phyloP scores from a whole-genome alignment of 92 coral and sea anemone species.

The Porites cylindrica region DNA sequence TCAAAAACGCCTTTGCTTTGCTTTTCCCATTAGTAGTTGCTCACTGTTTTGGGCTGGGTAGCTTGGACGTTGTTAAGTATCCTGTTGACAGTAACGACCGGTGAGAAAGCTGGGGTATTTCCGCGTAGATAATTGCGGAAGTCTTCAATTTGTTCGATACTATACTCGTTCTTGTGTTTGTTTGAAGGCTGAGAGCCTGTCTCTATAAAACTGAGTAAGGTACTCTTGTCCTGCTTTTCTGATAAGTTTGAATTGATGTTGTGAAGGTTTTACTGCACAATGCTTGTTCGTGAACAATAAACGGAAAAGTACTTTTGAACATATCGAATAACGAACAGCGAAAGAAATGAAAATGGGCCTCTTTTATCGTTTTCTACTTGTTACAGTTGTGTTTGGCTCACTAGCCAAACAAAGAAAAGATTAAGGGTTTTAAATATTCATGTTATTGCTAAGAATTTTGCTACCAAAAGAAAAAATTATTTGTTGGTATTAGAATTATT shows the following conservation, averaged over 20 bases:
- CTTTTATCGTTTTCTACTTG: background rate
- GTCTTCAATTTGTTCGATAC: background rate
- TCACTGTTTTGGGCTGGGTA: background rate
- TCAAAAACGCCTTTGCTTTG: no score
- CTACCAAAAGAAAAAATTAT: no score
- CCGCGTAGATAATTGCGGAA: background rate
- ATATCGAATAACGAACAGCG: no score
- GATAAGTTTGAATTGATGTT: no score
- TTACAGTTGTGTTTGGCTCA: slow-evolving; percentile 8
- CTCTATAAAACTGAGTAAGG: no score
- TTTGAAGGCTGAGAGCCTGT: no score
- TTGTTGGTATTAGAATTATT: no score
- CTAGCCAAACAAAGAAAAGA: background rate
- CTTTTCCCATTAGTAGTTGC: background rate
- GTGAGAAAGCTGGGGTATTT: background rate
- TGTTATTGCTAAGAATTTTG: background rate
- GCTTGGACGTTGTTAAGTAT: background rate
- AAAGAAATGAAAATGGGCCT: background rate
- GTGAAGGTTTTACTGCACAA: no score
- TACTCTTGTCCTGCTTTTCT: no score
- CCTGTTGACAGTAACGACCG: background rate
- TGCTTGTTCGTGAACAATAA: no score
- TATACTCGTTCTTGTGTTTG: background rate
- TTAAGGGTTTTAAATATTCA: no score
- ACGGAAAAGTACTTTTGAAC: no score